Evolutionary conservation across 2,888 invertebrate species (phyloP).

Genomic region (Drosophila subsilvestris): DNA sequence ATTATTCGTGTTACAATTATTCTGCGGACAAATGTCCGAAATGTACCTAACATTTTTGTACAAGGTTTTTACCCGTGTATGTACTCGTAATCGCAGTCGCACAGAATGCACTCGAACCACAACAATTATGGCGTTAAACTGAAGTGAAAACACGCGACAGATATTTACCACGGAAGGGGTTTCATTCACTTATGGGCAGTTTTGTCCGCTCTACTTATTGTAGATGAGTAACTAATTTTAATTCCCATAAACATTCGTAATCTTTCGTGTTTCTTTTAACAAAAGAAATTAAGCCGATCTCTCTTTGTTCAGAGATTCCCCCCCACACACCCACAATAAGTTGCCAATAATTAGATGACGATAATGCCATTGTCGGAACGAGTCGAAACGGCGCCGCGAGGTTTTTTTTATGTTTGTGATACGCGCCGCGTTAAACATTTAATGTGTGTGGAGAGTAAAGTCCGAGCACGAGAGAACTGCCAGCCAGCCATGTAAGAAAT

Average conservation of each 20-base stretch:
- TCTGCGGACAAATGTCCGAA: neutral
- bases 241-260: neutral
- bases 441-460: neutral
- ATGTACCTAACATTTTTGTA: neutral
- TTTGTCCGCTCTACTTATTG: too few relatives aligned
- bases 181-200: too few relatives aligned
- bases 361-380: neutral
- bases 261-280: neutral
- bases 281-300: neutral
- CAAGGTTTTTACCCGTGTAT: neutral
- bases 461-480: neutral
- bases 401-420: neutral
- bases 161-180: neutral
- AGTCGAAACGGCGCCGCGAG: neutral
- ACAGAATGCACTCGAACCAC: neutral
- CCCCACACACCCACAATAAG: neutral
- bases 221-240: neutral
- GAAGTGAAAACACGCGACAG: slow-evolving; percentile 1
- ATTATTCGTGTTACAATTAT: slow-evolving; percentile 2
- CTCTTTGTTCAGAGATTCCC: neutral
- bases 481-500: slow-evolving; percentile 7
- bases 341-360: neutral
- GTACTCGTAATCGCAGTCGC: too few relatives aligned
- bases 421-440: neutral
- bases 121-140: neutral